Conservation (phyloP, 2,888 invertebrate genomes). For the Odontocolon sp. region DNA sequence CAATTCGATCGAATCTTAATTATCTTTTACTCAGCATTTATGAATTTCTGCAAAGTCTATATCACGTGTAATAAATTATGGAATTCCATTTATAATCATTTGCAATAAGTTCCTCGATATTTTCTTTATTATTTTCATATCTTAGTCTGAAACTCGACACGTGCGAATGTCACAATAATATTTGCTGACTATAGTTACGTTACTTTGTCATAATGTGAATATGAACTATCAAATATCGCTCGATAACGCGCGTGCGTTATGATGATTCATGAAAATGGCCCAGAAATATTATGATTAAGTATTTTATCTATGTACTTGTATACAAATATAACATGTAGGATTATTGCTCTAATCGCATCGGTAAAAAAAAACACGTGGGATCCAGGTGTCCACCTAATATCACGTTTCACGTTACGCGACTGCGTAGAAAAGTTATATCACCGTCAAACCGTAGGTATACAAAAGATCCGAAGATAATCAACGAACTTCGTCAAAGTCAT, state of each 20-base stretch:
- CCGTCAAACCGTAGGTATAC: neutral
- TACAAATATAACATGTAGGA: too few species aligned
- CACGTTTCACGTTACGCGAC: neutral
- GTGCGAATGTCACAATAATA: slow-evolving; percentile 2
- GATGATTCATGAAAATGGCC: too few species aligned
- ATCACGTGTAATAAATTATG: too few species aligned
- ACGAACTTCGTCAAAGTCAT: neutral
- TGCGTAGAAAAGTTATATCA: slow-evolving; percentile 45
- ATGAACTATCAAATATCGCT: too few species aligned
- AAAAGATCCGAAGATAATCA: neutral
- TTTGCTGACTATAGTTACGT: too few species aligned
- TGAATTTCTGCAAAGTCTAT: too few species aligned
- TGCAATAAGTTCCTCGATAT: neutral
- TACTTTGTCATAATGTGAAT: too few species aligned
- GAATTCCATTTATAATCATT: too few species aligned
- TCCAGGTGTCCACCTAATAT: neutral
- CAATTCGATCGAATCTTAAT: neutral
- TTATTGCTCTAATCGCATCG: neutral
- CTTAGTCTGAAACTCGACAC: neutral
- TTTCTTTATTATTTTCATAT: neutral
- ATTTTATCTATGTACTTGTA: neutral
- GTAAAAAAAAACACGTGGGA: neutral
- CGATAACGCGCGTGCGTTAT: too few species aligned
- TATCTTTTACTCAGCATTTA: neutral
- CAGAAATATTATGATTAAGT: too few species aligned